Base-by-base conservation (phyloP, 2,888 invertebrate genomes). In the Agrilus mali region DNA sequence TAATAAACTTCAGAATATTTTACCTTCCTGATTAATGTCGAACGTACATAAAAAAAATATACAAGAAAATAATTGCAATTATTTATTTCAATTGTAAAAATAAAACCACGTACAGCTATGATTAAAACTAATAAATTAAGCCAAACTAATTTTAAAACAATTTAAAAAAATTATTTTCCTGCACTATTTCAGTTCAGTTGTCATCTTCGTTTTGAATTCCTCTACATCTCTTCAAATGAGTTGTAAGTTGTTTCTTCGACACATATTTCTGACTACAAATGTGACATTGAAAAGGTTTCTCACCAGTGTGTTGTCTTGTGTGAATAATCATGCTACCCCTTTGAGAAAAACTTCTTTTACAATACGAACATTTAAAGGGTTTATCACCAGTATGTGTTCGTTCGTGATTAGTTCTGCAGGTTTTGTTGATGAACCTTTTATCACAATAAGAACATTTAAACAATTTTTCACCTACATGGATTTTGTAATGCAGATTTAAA, bases 401-500 rank as follows among this genome's bases (percentile, higher is more conserved):
- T 33, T 27, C 34, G 13, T 40, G 22, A 4, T 7, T 22, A 22
- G 5, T 5, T 27, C 27, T 27, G 2, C 27, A 10, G 27, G 64
- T 61, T 48, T 63, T 65, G 43, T 61, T 65, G 15, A 61, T 65
- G 46, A 66, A 66, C 36, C 59, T 58, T 47, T 65, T 66, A 7
- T 60, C 63, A 43, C 66, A 66, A 47, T 60, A 63, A 14, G 51
- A 53, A 45, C 66, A 66, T 45, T 58, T 58, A 47, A 60, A 63
- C 17, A 64, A 64, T 43, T 64, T 64, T 40, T 64, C 61, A 3
- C 64, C 64, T 10, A 63, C 64, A 41, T 65, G 65, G 3, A 57
- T 64, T 13, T 64, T 48, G 44, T 61, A 53, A 47, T 65, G 65
- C 44, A 64, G 66, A 44, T 71, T 71, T 37, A 78, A 57, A 43